phyloP scores from a whole-genome alignment of 2,888 invertebrate species.

The Lypha dubia region DNA sequence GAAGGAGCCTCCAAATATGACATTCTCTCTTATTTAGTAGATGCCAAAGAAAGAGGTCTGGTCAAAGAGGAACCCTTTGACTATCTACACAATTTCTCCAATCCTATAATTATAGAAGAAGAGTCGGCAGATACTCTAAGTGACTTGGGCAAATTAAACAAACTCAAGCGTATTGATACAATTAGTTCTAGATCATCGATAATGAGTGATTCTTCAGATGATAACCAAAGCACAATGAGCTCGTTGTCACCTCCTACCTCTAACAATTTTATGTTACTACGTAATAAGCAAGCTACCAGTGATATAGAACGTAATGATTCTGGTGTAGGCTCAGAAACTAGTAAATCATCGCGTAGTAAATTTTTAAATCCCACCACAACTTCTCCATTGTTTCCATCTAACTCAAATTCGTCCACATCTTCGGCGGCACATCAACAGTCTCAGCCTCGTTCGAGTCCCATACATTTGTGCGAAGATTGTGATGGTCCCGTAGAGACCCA shows the following conservation, averaged over 20 bases:
- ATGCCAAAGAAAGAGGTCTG: slow-evolving; percentile 91
- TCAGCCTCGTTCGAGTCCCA: slow-evolving; percentile 86
- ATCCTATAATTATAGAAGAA: slow-evolving; percentile 84
- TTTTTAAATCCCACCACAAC: slow-evolving; percentile 85
- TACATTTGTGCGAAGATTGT: slow-evolving; percentile 93
- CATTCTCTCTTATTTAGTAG: slow-evolving; percentile 94
- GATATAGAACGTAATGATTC: slow-evolving; percentile 96
- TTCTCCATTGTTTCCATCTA: slow-evolving; percentile 26
- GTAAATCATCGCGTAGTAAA: slow-evolving; percentile 92
- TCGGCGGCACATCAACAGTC: slow-evolving; percentile 73
- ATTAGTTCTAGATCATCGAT: slow-evolving; percentile 89
- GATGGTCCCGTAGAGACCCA: slow-evolving; percentile 91
- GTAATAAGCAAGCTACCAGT: slow-evolving; percentile 84
- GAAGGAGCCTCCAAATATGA: slow-evolving; percentile 94
- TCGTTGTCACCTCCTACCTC: slow-evolving; percentile 82
- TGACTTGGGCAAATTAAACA: slow-evolving; percentile 84
- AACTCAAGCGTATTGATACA: slow-evolving; percentile 78
- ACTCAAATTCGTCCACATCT: slow-evolving; percentile 74
- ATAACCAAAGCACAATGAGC: slow-evolving; percentile 87
- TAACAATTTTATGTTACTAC: slow-evolving; percentile 73
- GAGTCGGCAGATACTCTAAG: slow-evolving; percentile 86
- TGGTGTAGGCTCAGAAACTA: slow-evolving; percentile 96
- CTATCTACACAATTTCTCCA: slow-evolving; percentile 85
- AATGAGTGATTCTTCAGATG: slow-evolving; percentile 94
- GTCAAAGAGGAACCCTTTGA: slow-evolving; percentile 89